These are phyloP conservation scores for Brachyptera risi DNA, from an alignment of 2,888 invertebrate species.

Conservation along the genomic window DNA sequence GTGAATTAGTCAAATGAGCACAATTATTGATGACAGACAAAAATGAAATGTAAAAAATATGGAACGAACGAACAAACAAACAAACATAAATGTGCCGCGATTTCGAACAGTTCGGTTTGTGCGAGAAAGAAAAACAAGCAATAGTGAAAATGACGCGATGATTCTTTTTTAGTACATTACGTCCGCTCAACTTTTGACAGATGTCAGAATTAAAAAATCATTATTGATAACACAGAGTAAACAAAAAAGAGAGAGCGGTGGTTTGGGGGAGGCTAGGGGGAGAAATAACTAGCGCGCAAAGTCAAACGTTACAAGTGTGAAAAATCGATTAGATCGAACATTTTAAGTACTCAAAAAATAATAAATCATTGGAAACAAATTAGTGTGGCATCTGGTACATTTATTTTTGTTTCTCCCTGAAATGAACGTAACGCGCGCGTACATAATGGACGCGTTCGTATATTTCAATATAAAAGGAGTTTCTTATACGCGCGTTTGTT, in stretches of 20 bases:
- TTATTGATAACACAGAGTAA: slow-evolving; percentile 7
- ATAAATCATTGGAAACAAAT: slow-evolving; percentile 16
- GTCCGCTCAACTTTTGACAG: too few species aligned
- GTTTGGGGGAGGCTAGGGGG: neutral
- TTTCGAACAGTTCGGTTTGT: too few species aligned
- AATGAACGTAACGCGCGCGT: too few species aligned
- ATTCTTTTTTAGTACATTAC: too few species aligned
- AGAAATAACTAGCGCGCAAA: neutral
- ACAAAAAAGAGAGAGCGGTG: neutral
- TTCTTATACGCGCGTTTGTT: neutral
- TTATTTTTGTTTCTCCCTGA: neutral
- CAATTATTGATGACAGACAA: neutral
- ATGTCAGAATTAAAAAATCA: too few species aligned
- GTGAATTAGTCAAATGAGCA: neutral
- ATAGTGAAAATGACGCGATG: too few species aligned
- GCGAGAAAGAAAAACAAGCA: too few species aligned
- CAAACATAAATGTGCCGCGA: too few species aligned
- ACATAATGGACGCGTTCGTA: slow-evolving; percentile 1
- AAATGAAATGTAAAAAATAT: too few species aligned
- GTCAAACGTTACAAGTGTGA: slow-evolving; percentile 6
- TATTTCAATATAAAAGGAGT: slow-evolving; percentile 5
- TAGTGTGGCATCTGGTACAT: slow-evolving; percentile 9
- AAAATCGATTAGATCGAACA: slow-evolving; percentile 16
- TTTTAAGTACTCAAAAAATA: slow-evolving; percentile 2
- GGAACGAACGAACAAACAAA: too few species aligned